Base-by-base conservation (phyloP, 2,113 vertebrate genomes). In the Pristiophorus japonicus region DNA sequence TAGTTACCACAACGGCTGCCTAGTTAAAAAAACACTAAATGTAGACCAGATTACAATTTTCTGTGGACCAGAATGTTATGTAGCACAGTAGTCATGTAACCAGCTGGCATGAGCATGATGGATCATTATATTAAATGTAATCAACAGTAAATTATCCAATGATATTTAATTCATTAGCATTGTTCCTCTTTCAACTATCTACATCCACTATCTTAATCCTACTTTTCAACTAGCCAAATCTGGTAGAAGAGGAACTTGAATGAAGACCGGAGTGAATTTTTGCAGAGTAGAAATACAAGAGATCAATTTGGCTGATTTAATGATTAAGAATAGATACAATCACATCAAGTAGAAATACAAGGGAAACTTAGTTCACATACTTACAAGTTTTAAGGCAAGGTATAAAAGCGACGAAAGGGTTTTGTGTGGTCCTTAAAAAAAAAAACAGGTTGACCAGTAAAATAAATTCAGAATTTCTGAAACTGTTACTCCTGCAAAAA, bases 1-100 rank as follows among this genome's bases (percentile, higher is more conserved):
- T 90, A 51, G 22, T 11, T 22, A 14, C 27, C 27, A 47, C 45
- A 27, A 47, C 24, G 42, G 81, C 20, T 84, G 78, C 14, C 42
- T 85, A 42, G 97, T 97, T 78, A 96, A 96, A 95, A 34, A 96
- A 96, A 96, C 96, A 96, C 96, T 78, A 96, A 95, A 92, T 84
- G 96, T 95, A n/a, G 10, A 90, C 51, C 27, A 81, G 14, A 20
- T 42, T 81, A 81, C 38, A 87, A 85, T n/a, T n/a, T 51, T 87
- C 51, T 90, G 51, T 18, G 3, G 51, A 34, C 87, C 30, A 34
- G 51, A 62, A 90, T 62, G n/a, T 90, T 62, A 34, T n/a, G 27
- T 59, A 90, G 47, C 22, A 34, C 12, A 30, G 55, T 55, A 59
- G 34, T 14, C 14, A 6, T 0, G 4, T 2, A 42, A 47, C 47